Percentiles rank a stretch among this genome's conserved stretches.
Conservation (phyloP, 2,888 invertebrate genomes). For the Steinernema scapterisci region DNA sequence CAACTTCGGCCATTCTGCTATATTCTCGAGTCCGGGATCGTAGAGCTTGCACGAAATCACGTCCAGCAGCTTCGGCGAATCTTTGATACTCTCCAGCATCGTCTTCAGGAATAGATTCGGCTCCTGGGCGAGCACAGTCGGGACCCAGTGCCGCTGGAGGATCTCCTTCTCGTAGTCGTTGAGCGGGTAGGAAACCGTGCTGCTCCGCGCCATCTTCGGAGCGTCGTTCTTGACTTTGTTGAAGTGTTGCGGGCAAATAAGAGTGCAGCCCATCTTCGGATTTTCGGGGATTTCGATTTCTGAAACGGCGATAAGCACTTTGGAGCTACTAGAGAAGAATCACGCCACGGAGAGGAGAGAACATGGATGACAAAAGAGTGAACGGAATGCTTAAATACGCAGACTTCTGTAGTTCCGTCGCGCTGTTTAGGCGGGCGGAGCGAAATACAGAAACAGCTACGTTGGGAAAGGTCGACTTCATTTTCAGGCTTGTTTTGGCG, state of each 20-base stretch:
- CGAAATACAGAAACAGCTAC: too few relatives aligned
- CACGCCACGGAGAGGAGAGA: too few relatives aligned
- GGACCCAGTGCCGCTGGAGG: constrained; percentile 8
- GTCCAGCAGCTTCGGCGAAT: constrained; percentile 9
- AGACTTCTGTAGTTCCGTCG: too few relatives aligned
- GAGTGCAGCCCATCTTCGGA: not conserved
- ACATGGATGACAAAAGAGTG: too few relatives aligned
- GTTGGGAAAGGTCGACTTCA: too few relatives aligned
- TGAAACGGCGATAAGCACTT: not conserved
- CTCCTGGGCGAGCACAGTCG: constrained; percentile 13
- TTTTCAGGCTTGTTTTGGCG: too few relatives aligned
- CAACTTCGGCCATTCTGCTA: constrained; percentile 20
- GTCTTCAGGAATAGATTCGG: constrained; percentile 20
- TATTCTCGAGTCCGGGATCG: constrained; percentile 17
- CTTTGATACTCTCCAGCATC: constrained; percentile 1
- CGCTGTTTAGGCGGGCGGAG: too few relatives aligned
- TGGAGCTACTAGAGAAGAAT: too few relatives aligned
- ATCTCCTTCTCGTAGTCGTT: constrained; percentile 17
- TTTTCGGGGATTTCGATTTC: not conserved
- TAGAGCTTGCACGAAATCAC: constrained; percentile 14
- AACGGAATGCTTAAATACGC: too few relatives aligned
- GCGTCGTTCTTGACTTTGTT: constrained; percentile 6
- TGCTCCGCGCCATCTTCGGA: not conserved
- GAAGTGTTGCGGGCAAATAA: not conserved
- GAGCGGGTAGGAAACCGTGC: not conserved